Evolutionary conservation across 2,797 vertebrate species (phyloP).

Genomic region (Coccyzus lansbergi): DNA sequence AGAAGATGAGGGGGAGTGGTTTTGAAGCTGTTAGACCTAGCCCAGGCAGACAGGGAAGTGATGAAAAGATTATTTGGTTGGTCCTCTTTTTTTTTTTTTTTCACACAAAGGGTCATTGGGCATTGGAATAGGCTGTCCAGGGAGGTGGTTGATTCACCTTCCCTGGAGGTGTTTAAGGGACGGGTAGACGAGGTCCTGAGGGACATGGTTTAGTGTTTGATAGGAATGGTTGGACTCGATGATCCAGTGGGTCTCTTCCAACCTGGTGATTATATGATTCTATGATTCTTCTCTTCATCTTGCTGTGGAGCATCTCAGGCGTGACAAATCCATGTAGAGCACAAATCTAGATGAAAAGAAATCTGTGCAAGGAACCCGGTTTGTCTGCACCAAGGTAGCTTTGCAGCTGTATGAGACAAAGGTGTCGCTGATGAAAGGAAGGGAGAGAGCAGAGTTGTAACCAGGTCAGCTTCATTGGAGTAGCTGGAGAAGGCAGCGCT

Average conservation of each 20-base stretch:
- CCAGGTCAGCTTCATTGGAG: accelerated
- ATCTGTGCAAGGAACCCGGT: neutral
- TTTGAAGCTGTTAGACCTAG: neutral
- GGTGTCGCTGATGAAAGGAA: neutral
- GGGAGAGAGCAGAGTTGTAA: neutral
- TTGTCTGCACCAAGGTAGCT: neutral
- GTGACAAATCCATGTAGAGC: neutral
- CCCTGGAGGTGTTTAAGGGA: no score
- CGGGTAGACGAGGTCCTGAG: no score
- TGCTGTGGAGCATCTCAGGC: neutral
- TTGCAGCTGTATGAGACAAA: neutral
- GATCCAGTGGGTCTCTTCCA: no score
- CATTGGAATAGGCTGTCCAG: no score
- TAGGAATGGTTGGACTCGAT: no score
- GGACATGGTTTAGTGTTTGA: no score
- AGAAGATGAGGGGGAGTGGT: no score
- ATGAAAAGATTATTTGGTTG: accelerated
- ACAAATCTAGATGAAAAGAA: neutral
- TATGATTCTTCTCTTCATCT: neutral
- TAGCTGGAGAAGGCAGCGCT: neutral
- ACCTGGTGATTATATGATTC: no score
- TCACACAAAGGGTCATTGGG: no score
- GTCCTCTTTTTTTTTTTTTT: no score
- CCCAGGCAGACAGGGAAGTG: neutral
- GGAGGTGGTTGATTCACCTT: no score